These are phyloP conservation scores for Gila orcuttii DNA, from an alignment of 2,113 vertebrate genomes.

Conservation along the genomic window DNA sequence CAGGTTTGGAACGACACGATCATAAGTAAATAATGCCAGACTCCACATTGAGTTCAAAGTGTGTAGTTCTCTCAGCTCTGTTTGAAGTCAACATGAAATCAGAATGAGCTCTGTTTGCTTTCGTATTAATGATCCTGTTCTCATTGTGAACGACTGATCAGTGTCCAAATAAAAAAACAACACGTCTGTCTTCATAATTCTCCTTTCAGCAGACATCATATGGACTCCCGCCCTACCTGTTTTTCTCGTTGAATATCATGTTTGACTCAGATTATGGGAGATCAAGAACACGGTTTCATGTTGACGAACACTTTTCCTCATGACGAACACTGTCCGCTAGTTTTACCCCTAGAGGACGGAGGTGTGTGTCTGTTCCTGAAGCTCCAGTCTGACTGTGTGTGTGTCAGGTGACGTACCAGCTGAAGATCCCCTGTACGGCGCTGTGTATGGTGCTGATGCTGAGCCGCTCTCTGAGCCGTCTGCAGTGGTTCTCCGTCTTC, in stretches of 20 bases:
- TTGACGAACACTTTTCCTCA: neutral
- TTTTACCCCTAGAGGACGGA: neutral
- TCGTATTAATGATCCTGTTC: too few species aligned
- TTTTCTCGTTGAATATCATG: too few species aligned
- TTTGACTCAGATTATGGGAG: neutral
- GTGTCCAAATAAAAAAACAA: too few species aligned
- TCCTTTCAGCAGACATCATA: neutral
- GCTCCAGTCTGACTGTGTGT: neutral
- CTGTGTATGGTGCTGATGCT: constrained; percentile 95
- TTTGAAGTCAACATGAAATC: too few species aligned
- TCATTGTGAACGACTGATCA: too few species aligned
- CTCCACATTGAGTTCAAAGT: too few species aligned
- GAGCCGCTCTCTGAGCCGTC: constrained; percentile 84
- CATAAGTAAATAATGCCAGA: too few species aligned
- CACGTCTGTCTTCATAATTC: too few species aligned
- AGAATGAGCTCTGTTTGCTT: too few species aligned
- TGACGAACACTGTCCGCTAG: too few species aligned
- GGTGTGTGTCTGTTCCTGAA: neutral
- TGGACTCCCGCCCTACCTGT: neutral
- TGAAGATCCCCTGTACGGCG: constrained; percentile 98
- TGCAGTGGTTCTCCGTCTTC: constrained; percentile 96
- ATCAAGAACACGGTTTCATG: neutral
- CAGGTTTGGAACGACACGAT: too few species aligned
- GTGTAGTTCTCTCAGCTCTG: too few species aligned
- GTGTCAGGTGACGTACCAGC: constrained; percentile 91